These are phyloP conservation scores for Orthosia cruda DNA, from an alignment of 2,888 invertebrate species.

Conservation along the genomic window DNA sequence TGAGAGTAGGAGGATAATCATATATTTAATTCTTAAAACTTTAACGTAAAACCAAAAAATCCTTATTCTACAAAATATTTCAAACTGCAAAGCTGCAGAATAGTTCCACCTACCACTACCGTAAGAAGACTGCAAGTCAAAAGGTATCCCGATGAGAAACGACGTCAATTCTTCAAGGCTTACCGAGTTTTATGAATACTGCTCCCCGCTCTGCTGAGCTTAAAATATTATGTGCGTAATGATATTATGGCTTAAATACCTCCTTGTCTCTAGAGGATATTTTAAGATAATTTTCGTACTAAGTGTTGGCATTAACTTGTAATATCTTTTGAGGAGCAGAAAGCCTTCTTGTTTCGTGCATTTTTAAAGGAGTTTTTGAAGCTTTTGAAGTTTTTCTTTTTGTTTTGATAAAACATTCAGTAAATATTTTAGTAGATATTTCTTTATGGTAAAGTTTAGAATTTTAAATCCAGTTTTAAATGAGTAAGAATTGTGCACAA, in stretches of 20 bases:
- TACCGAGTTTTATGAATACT: slow-evolving; percentile 61
- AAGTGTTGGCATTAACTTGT: slow-evolving; percentile 58
- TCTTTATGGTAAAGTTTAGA: not conserved
- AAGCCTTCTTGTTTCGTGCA: slow-evolving; percentile 33
- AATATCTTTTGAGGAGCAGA: slow-evolving; percentile 35
- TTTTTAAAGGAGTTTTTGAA: slow-evolving; percentile 31
- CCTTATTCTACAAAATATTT: not conserved
- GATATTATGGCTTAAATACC: slow-evolving; percentile 58
- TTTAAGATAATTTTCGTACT: slow-evolving; percentile 61
- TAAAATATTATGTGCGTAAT: slow-evolving; percentile 69
- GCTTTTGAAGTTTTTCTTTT: slow-evolving; percentile 6
- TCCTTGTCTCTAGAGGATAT: slow-evolving; percentile 30
- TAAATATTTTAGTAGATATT: not conserved
- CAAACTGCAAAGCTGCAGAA: slow-evolving; percentile 11
- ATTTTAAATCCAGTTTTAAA: not conserved
- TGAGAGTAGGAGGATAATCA: no score
- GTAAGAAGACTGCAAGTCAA: slow-evolving; percentile 38
- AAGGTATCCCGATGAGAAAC: slow-evolving; percentile 50
- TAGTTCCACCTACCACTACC: not conserved
- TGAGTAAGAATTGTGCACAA: not conserved
- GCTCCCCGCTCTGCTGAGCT: slow-evolving; percentile 50
- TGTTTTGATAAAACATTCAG: not conserved
- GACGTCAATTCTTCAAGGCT: slow-evolving; percentile 44
- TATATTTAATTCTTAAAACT: no score
- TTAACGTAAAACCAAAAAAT: not conserved